Evolutionary conservation across 2,797 vertebrate species (phyloP), one percentile per base, ranked within the genome.

Genomic region (Acrossocheilus wenchowensis): DNA sequence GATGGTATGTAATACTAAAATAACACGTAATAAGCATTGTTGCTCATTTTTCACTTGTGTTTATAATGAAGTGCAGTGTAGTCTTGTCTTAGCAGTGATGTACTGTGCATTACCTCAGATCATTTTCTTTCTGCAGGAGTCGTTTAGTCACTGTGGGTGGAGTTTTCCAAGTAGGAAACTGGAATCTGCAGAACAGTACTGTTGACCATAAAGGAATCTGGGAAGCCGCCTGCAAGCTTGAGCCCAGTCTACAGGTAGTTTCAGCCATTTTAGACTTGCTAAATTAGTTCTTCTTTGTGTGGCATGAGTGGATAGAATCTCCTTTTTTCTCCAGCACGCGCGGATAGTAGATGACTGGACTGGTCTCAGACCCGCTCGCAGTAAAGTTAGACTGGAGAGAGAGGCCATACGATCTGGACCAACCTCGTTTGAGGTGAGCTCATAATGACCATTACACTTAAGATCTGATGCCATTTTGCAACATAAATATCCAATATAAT

Each of bases 91-190:
- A 75, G 15, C 45, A 50, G 34, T n/a, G 30, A 15, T 39, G 50
- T 1, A 8, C 15, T 39, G 50, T 4, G 2, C 15, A 30, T 62
- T 19, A 73, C 52, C n/a, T 72, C 8, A 8, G 1, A 39, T 34
- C 5, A 54, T 21, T 57, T 39, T 73, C 9, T 75, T 9, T 91
- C 77, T 88, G 73, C 89, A 99, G 98, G 94, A 97, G 96, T 23
- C 92, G 91, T 60, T 68, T 93, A 2, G 97, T 97, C 0, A 96
- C 97, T 0, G 91, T 99, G 1, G 98, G 98, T n/a, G 98, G 98
- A 3, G 83, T 95, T 89, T 96, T 95, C 82, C 98, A 99, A 92
- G 3, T 96, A 0, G 98, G 97, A 45, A 99, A 99, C 94, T 99
- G 98, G 98, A 98, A 81, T 1, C 92, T 96, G 90, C 87, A 92